These are phyloP conservation scores for Sinocyclocheilus grahami DNA, from an alignment of 2,113 vertebrate genomes.

Conservation along the genomic window DNA sequence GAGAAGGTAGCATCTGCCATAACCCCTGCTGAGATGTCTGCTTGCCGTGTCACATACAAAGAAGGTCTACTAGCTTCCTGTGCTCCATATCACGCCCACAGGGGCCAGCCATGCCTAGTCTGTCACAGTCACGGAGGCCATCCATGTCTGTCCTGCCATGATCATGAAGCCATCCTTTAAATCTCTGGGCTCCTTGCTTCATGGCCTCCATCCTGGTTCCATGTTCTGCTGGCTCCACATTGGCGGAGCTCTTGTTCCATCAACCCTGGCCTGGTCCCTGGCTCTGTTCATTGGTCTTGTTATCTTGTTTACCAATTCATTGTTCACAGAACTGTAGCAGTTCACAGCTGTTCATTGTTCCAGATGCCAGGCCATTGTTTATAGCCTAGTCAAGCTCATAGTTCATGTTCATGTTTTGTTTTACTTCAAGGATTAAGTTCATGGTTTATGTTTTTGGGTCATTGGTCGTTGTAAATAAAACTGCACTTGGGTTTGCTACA, in stretches of 20 bases:
- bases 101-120: neutral
- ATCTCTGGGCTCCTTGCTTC: neutral
- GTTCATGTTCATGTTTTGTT: neutral
- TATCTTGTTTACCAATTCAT: neutral
- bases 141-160: neutral
- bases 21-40: too few relatives aligned
- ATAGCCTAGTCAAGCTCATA: neutral
- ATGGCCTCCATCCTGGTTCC: neutral
- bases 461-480: neutral
- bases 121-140: neutral
- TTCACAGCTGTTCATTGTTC: neutral
- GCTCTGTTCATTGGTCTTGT: neutral
- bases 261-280: neutral
- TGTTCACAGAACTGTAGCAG: neutral
- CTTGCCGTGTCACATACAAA: too few relatives aligned
- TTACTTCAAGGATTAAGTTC: neutral
- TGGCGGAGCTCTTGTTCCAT: neutral
- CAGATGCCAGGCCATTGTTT: neutral
- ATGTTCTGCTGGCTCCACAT: neutral
- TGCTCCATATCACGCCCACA: too few relatives aligned
- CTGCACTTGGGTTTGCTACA: neutral
- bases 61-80: too few relatives aligned
- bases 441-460: neutral
- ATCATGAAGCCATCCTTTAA: neutral
- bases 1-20: too few relatives aligned